Evolutionary conservation across 2,797 vertebrate species (phyloP).

Genomic region (Phylloscopus collybita): DNA sequence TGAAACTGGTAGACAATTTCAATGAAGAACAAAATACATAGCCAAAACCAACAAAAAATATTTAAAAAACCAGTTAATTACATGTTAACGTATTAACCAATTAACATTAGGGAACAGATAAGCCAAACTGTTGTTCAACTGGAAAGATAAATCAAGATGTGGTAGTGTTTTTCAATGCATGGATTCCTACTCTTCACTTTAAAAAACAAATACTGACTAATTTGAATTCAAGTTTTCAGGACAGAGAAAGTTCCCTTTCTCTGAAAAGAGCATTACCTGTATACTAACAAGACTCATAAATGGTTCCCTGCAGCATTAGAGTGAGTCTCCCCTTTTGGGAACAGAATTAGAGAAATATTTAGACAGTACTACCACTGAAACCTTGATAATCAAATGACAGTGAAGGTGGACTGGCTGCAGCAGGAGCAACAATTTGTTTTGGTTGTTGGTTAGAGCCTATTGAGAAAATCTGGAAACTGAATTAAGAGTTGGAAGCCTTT

Average conservation of each 20-base stretch:
- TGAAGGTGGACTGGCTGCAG: background rate
- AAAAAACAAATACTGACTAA: background rate
- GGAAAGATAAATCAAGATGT: background rate
- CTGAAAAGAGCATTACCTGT: background rate
- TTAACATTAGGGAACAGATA: background rate
- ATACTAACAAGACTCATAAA: background rate
- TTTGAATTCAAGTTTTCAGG: background rate
- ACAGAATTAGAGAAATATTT: conserved; percentile 23
- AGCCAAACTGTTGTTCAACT: background rate
- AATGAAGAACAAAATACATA: background rate
- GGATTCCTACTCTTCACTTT: background rate
- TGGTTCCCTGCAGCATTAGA: background rate
- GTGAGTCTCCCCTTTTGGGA: background rate
- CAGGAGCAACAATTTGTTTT: background rate
- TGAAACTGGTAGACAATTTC: background rate
- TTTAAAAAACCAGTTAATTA: background rate
- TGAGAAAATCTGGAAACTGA: conserved; percentile 17
- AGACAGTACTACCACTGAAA: background rate
- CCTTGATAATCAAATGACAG: conserved; percentile 3
- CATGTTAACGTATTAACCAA: background rate
- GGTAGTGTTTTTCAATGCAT: background rate
- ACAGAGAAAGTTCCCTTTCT: background rate
- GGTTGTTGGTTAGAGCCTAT: background rate
- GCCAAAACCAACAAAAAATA: background rate
- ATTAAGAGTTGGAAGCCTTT: conserved; percentile 19